These are phyloP conservation scores for Andrena marginata DNA, from an alignment of 2,888 invertebrate species.

Conservation along the genomic window DNA sequence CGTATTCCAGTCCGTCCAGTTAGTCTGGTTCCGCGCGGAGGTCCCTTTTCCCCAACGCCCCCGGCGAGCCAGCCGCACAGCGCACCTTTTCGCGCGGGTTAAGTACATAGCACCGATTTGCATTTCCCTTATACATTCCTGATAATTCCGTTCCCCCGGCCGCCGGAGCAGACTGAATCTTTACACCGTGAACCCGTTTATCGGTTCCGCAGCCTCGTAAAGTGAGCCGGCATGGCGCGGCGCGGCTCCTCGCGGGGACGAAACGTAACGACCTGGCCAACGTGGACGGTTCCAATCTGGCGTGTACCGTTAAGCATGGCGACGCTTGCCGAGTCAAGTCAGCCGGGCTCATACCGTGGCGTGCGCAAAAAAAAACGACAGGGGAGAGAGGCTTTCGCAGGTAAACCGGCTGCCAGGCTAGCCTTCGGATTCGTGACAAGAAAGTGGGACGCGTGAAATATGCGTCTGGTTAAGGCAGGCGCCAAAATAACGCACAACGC, in stretches of 20 bases:
- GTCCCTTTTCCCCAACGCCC: slow-evolving; percentile 13
- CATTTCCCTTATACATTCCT: slow-evolving; percentile 24
- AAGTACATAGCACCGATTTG: slow-evolving; percentile 27
- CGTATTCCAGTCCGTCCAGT: slow-evolving; percentile 71
- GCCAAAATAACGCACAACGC: slow-evolving; percentile 68
- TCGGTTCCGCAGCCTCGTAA: slow-evolving; percentile 45
- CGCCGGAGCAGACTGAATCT: slow-evolving; percentile 36
- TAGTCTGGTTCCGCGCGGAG: slow-evolving; percentile 56
- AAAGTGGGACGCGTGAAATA: slow-evolving; percentile 71
- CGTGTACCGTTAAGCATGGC: slow-evolving; percentile 71
- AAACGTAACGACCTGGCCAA: slow-evolving; percentile 57
- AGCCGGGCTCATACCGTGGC: slow-evolving; percentile 49
- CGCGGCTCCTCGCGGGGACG: slow-evolving; percentile 42
- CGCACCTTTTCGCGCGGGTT: neutral
- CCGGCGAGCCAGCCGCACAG: slow-evolving; percentile 16
- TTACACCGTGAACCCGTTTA: slow-evolving; percentile 48
- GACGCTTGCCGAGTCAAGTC: slow-evolving; percentile 57
- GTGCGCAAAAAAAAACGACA: slow-evolving; percentile 68
- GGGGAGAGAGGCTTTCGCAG: slow-evolving; percentile 63
- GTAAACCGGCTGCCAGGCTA: slow-evolving; percentile 50
- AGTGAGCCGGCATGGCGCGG: neutral
- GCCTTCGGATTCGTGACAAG: slow-evolving; percentile 62
- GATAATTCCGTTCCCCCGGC: slow-evolving; percentile 30
- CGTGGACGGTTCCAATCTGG: slow-evolving; percentile 66
- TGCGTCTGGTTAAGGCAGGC: slow-evolving; percentile 66